Conservation (phyloP, 2,113 vertebrate species). For the Perognathus longimembris region DNA sequence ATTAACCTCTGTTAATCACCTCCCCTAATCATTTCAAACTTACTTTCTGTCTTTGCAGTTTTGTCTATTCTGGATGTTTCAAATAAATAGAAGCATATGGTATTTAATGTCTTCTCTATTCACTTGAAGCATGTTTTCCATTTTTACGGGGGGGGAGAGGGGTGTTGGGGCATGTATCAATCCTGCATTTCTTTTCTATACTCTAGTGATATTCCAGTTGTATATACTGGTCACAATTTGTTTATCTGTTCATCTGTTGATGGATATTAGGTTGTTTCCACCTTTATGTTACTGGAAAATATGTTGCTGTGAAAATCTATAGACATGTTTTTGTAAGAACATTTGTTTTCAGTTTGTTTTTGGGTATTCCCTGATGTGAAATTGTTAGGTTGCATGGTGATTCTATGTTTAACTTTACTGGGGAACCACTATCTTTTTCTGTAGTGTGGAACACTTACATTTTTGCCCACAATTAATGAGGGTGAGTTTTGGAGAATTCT, state of each 20-base stretch:
- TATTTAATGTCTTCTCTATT: background rate
- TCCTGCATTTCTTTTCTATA: background rate
- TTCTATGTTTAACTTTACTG: constrained; percentile 21
- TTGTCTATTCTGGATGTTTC: background rate
- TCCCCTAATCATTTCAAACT: background rate
- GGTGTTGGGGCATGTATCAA: background rate
- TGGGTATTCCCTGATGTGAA: background rate
- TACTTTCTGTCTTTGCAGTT: background rate
- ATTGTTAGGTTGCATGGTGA: background rate
- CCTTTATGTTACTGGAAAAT: background rate
- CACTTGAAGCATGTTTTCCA: background rate
- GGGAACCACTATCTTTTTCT: background rate
- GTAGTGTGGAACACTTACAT: background rate
- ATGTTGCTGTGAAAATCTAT: background rate
- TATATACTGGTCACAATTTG: background rate
- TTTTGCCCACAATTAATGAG: background rate
- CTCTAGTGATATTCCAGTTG: background rate
- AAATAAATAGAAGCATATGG: background rate
- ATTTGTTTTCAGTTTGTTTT: constrained; percentile 29
- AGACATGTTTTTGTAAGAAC: background rate
- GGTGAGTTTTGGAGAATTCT: background rate
- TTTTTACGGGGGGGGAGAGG: too few species aligned
- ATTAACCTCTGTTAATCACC: background rate
- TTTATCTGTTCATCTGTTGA: background rate
- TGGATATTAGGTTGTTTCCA: background rate